Conservation (phyloP, 1,140 invertebrate species). For the Apis florea region DNA sequence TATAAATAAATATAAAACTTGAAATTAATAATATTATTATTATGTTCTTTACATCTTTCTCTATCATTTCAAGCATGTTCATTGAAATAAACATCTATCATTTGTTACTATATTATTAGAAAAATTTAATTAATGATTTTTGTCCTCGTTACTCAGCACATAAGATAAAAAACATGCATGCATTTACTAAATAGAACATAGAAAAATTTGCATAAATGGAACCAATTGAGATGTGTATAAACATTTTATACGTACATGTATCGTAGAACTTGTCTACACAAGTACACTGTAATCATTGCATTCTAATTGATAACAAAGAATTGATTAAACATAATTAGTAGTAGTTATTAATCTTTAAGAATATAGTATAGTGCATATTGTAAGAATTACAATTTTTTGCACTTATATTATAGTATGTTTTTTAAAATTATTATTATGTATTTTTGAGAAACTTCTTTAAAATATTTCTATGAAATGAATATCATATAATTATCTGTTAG, state of each 20-base stretch:
- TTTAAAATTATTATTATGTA: not conserved
- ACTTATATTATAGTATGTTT: not conserved
- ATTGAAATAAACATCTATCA: conserved; percentile 7
- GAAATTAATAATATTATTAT: conserved; percentile 23
- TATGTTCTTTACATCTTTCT: conserved; percentile 44
- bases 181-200: conserved; percentile 39
- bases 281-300: conserved; percentile 47
- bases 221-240: conserved; percentile 43
- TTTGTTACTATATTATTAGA: conserved; percentile 7
- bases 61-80: conserved; percentile 43
- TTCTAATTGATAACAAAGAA: conserved; percentile 27
- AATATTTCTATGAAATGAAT: not conserved
- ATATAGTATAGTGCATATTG: conserved; percentile 11
- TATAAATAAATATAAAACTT: conserved; percentile 33
- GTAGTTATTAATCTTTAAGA: not conserved
- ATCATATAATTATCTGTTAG: too few species aligned
- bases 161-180: conserved; percentile 46
- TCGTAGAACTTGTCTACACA: conserved; percentile 44
- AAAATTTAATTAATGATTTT: conserved; percentile 1
- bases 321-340: conserved; percentile 25
- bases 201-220: conserved; percentile 38
- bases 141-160: conserved; percentile 44
- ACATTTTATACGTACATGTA: conserved; percentile 52
- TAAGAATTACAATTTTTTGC: conserved; percentile 7
- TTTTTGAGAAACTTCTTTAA: not conserved